Conservation (phyloP, 2,888 invertebrate genomes). For the Hypsopygia costalis region DNA sequence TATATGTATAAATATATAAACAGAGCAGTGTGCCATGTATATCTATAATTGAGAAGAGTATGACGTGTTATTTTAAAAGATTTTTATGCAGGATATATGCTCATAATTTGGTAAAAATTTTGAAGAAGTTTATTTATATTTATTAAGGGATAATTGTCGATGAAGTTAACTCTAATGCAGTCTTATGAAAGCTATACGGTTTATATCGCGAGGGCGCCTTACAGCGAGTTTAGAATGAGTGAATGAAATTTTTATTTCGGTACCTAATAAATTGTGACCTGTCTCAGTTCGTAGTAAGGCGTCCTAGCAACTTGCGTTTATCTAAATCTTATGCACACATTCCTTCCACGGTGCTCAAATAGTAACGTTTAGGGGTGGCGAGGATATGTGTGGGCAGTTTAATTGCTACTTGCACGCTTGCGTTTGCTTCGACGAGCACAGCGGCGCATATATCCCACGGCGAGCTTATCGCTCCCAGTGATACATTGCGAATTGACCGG, state of each 20-base stretch:
- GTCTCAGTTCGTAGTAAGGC: slow-evolving; percentile 16
- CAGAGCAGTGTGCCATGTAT: slow-evolving; percentile 77
- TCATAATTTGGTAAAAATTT: slow-evolving; percentile 77
- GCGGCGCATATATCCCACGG: slow-evolving; percentile 11
- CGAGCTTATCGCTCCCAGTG: slow-evolving; percentile 47
- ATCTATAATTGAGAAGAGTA: slow-evolving; percentile 68
- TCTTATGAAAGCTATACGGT: slow-evolving; percentile 57
- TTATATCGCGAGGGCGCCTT: slow-evolving; percentile 23
- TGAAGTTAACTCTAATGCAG: slow-evolving; percentile 47
- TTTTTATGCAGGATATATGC: slow-evolving; percentile 77
- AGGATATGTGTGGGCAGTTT: slow-evolving; percentile 21
- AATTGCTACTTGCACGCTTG: slow-evolving; percentile 21
- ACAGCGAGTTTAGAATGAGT: slow-evolving; percentile 23
- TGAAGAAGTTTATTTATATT: slow-evolving; percentile 77
- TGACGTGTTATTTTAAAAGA: slow-evolving; percentile 70
- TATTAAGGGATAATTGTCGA: slow-evolving; percentile 61
- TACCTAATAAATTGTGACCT: not conserved
- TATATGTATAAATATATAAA: slow-evolving; percentile 60
- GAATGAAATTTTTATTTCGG: not conserved
- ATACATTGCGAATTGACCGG: slow-evolving; percentile 59
- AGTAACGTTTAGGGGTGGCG: slow-evolving; percentile 46
- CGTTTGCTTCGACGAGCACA: slow-evolving; percentile 19
- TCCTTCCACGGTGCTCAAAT: slow-evolving; percentile 86
- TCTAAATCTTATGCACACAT: slow-evolving; percentile 77
- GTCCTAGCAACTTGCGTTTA: slow-evolving; percentile 29